Evolutionary conservation across 2,888 invertebrate species (phyloP).

Genomic region (Diaperis boleti): DNA sequence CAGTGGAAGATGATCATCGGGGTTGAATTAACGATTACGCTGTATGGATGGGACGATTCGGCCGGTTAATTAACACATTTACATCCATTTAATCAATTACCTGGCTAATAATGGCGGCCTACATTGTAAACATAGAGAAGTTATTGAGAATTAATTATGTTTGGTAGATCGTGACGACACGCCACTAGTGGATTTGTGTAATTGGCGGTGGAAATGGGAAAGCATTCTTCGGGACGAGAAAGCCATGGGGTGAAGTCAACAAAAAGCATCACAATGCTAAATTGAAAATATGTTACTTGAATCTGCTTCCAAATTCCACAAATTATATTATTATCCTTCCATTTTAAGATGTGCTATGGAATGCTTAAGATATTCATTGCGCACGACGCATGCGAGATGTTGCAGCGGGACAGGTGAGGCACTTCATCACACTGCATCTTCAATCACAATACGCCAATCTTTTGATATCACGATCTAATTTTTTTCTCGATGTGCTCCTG

Average conservation of each 20-base stretch:
- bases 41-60: conserved; percentile 28
- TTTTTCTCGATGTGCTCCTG: too few relatives aligned
- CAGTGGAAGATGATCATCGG: conserved; percentile 23
- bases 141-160: conserved; percentile 31
- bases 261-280: too few relatives aligned
- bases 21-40: conserved; percentile 18
- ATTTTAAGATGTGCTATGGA: too few relatives aligned
- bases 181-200: conserved; percentile 19
- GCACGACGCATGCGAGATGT: too few relatives aligned
- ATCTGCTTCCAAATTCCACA: too few relatives aligned
- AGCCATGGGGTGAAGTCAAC: conserved; percentile 20
- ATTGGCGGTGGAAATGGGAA: conserved; percentile 14
- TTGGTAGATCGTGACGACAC: conserved; percentile 4
- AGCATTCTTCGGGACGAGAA: conserved; percentile 15
- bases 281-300: too few relatives aligned
- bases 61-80: conserved; percentile 35
- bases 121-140: conserved; percentile 24
- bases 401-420: too few relatives aligned
- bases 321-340: too few relatives aligned
- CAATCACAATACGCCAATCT: too few relatives aligned
- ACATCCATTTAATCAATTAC: conserved; percentile 35
- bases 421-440: too few relatives aligned
- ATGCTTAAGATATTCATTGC: too few relatives aligned
- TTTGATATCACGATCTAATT: too few relatives aligned
- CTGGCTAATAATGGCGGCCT: conserved; percentile 21